Base-by-base conservation (phyloP, 1,140 invertebrate genomes). In the Steinernema khuongi region DNA sequence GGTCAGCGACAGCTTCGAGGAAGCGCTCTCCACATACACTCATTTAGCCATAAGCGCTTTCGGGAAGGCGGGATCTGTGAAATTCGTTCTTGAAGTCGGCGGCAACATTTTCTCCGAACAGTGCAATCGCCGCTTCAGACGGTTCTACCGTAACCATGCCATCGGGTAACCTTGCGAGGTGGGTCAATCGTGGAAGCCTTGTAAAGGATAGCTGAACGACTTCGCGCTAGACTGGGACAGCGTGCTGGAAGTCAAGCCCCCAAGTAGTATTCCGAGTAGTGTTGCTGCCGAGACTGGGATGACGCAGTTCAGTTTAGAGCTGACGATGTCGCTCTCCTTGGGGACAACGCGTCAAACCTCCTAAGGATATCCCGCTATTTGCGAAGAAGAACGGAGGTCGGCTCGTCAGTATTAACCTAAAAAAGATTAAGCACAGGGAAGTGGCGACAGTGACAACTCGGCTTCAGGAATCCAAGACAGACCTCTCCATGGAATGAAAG, bases 211-310 rank as follows among this genome's bases (percentile, higher is more conserved):
- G 75, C 87, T 97, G 50, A 88, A 91, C 76, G 96, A 99, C 86
- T 94, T 91, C 31, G 92, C 98, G 72, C 87, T 99, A n/a, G 96
- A 99, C 87, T 99, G 96, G 96, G 96, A 99, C 85, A 91, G 94
- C 84, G 91, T 91, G 86, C 88, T 99, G 83, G 96, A 98, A 85
- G 87, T 97, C n/a, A 88, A 91, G 66, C 88, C 86, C 93, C 93
- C 66, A 91, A 90, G 92, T 89, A 86, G 71, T 76, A 31, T 11
- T 67, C 4, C 41, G 26, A 36, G 11, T 60, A 2, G 11, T 17
- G 29, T 44, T 44, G 18, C 73, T 79, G 68, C 68, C 68, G 28
- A 31, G 29, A 67, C 76, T n/a, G 50, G 76, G 41, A 43, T 36
- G 29, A 60, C n/a, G 29, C n/a, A 75, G 74, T 68, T 70, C 67